Evolutionary conservation across 2,888 invertebrate species (phyloP).

Genomic region (Lottia gigantea): DNA sequence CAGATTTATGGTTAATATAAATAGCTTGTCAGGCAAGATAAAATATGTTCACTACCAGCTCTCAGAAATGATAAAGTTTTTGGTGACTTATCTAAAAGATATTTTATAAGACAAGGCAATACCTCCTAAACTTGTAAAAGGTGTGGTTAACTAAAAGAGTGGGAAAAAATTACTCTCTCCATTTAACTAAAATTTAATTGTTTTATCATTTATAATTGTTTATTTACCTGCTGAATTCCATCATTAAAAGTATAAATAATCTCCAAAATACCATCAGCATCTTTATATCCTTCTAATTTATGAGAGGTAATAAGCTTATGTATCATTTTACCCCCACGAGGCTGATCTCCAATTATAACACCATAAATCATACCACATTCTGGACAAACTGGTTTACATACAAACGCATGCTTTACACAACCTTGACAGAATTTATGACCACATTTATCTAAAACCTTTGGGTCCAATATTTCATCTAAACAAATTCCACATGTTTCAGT

Average conservation of each 20-base stretch:
- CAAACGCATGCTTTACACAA: slow-evolving; percentile 31
- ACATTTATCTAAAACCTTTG: slow-evolving; percentile 40
- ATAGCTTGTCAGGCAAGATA: no score
- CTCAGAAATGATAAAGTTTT: no score
- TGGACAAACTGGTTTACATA: slow-evolving; percentile 43
- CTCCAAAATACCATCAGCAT: slow-evolving; percentile 27
- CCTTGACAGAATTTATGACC: slow-evolving; percentile 32
- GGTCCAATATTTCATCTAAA: slow-evolving; percentile 33
- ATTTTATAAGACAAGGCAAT: no score
- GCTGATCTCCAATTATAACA: slow-evolving; percentile 38
- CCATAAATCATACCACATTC: slow-evolving; percentile 69
- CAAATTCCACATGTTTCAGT: slow-evolving; percentile 41
- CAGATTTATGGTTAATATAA: no score
- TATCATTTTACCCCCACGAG: slow-evolving; percentile 33
- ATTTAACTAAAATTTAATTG: no score
- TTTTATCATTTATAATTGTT: neutral
- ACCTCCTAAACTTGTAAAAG: no score
- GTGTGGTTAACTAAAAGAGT: no score
- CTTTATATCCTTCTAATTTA: slow-evolving; percentile 32
- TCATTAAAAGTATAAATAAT: slow-evolving; percentile 40
- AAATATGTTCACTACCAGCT: no score
- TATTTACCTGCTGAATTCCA: slow-evolving; percentile 46
- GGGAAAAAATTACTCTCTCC: neutral
- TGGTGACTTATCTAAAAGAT: no score
- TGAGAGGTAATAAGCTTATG: neutral